These are phyloP conservation scores for Ephestia elutella DNA, from an alignment of 1,140 invertebrate genomes.

Conservation along the genomic window DNA sequence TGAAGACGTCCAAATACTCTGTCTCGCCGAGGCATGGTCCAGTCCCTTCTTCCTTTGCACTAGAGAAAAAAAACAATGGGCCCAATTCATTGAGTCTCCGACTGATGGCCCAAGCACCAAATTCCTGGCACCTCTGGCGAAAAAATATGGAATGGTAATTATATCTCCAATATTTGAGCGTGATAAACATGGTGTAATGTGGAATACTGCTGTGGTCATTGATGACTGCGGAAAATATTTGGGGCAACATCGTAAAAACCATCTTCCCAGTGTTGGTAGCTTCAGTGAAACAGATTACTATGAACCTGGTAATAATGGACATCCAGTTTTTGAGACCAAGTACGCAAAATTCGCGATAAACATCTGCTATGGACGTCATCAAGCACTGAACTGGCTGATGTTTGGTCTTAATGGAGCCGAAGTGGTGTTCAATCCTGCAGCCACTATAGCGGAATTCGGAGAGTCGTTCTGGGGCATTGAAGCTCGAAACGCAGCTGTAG, in stretches of 20 bases:
- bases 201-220: constrained; percentile 97
- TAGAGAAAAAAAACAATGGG: constrained; percentile 95
- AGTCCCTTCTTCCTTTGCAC: constrained; percentile 99
- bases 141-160: constrained; percentile 94
- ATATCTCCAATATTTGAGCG: constrained; percentile 96
- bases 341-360: constrained; percentile 95
- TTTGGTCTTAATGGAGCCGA: constrained; percentile 97
- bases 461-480: constrained; percentile 98
- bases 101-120: constrained; percentile 88
- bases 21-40: constrained; percentile 98
- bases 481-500: constrained; percentile 96
- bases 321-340: constrained; percentile 92
- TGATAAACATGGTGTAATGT: constrained; percentile 89
- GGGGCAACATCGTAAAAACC: constrained; percentile 98
- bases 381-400: constrained; percentile 98
- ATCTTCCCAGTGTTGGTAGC: constrained; percentile 97
- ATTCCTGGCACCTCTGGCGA: constrained; percentile 86
- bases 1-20: constrained; percentile 92
- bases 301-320: constrained; percentile 94
- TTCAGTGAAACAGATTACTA: constrained; percentile 99
- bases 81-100: constrained; percentile 96
- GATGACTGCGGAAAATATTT: constrained; percentile 87
- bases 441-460: constrained; percentile 87
- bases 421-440: constrained; percentile 98
- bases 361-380: constrained; percentile 98